phyloP scores from a whole-genome alignment of 1,140 invertebrate species.

The Episyrphus balteatus region DNA sequence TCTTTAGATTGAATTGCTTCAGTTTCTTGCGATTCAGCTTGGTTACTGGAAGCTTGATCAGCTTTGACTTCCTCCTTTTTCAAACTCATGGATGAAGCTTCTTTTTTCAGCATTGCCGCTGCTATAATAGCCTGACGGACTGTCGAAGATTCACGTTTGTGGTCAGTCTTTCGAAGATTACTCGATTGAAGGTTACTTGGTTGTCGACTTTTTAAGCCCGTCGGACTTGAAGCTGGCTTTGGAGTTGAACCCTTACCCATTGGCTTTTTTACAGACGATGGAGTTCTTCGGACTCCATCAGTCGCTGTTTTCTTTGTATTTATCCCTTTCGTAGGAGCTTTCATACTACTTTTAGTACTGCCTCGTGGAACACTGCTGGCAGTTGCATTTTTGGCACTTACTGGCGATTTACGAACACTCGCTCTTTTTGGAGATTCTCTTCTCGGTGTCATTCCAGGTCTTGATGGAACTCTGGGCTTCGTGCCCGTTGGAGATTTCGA shows the following conservation, averaged over 20 bases:
- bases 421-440: conserved; percentile 1
- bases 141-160: conserved; percentile 1
- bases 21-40: not conserved
- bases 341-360: conserved; percentile 1
- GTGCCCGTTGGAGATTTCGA: conserved; percentile 9
- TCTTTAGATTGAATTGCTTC: conserved; percentile 2
- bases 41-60: not conserved
- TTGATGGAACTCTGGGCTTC: not conserved
- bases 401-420: conserved; percentile 12
- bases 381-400: conserved; percentile 32
- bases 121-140: not conserved
- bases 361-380: not conserved
- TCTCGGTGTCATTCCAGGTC: not conserved
- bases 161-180: not conserved
- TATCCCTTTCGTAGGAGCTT: not conserved
- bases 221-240: not conserved
- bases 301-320: not conserved
- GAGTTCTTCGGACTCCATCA: conserved; percentile 2
- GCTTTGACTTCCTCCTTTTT: not conserved
- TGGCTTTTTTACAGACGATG: conserved; percentile 8
- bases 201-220: conserved; percentile 1
- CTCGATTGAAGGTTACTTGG: conserved; percentile 5
- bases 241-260: not conserved
- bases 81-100: not conserved
- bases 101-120: conserved; percentile 1